Conservation (phyloP, 2,113 vertebrate genomes). For the Centropus bengalensis region DNA sequence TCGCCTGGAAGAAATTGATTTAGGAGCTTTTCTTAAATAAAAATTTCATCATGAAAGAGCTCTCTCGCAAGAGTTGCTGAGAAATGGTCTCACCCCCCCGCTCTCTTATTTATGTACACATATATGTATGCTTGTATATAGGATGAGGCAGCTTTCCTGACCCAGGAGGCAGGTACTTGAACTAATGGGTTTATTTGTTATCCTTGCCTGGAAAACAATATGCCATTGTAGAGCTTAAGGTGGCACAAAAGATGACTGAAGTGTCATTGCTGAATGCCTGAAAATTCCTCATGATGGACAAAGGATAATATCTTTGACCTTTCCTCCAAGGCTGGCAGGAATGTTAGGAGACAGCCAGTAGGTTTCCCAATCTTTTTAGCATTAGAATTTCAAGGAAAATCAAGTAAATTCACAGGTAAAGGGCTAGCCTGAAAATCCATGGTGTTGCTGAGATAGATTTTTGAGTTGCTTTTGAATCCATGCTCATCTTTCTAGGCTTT, state of each 20-base stretch:
- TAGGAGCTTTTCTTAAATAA: slow-evolving; percentile 64
- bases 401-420: background rate
- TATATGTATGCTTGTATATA: background rate
- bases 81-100: background rate
- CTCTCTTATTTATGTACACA: background rate
- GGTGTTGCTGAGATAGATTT: background rate
- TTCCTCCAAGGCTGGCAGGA: background rate
- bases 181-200: slow-evolving; percentile 6
- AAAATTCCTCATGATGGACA: background rate
- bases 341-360: background rate
- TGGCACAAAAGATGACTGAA: background rate
- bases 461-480: background rate
- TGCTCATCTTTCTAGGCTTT: background rate
- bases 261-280: accelerated
- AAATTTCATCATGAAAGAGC: slow-evolving; percentile 68
- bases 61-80: slow-evolving; percentile 1
- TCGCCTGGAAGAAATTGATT: slow-evolving; percentile 42
- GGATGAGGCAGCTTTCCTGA: background rate
- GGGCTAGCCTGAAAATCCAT: background rate
- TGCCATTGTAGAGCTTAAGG: background rate
- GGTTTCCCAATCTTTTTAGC: background rate
- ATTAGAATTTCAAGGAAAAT: slow-evolving; percentile 5
- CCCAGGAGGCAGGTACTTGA: background rate
- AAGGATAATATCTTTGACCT: slow-evolving; percentile 27
- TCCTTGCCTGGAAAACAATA: background rate